Conservation (phyloP, 2,797 vertebrate species). For the Peromyscus nudipes region DNA sequence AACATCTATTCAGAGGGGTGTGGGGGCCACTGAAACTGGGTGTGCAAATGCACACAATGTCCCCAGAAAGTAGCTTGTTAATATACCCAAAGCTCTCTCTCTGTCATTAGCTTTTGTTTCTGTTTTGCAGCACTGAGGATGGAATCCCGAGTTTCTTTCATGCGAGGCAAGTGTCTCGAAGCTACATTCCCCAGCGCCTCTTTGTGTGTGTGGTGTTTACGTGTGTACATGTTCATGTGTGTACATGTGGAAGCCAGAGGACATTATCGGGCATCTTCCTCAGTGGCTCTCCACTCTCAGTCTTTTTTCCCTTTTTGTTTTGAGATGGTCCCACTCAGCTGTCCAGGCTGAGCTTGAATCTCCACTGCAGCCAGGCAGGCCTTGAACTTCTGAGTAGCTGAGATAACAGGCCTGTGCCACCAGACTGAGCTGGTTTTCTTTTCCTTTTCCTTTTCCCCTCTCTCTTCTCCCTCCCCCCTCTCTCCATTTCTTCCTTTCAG, state of each 20-base stretch:
- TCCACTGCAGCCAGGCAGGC: background rate
- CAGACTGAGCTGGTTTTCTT: too few relatives aligned
- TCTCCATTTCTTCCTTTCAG: too few relatives aligned
- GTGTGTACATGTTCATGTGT: too few relatives aligned
- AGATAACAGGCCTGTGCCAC: background rate
- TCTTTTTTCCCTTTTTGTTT: background rate
- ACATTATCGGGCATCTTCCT: background rate
- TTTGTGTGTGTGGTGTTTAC: background rate
- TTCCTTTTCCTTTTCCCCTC: background rate
- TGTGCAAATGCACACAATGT: background rate
- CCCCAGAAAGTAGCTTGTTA: background rate
- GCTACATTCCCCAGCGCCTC: background rate
- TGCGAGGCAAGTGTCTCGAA: background rate
- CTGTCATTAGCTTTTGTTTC: background rate
- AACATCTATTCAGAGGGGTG: background rate
- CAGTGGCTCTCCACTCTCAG: background rate
- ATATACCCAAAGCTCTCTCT: background rate
- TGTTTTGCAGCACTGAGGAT: background rate
- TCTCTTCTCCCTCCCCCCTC: accelerated
- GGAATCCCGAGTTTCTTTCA: background rate
- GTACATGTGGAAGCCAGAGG: too few relatives aligned
- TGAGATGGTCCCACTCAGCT: too few relatives aligned
- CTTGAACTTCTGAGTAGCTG: background rate
- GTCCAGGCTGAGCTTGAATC: background rate
- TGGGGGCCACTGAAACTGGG: background rate